phyloP scores from a whole-genome alignment of 2,113 vertebrate species.

The Heptranchias perlo region DNA sequence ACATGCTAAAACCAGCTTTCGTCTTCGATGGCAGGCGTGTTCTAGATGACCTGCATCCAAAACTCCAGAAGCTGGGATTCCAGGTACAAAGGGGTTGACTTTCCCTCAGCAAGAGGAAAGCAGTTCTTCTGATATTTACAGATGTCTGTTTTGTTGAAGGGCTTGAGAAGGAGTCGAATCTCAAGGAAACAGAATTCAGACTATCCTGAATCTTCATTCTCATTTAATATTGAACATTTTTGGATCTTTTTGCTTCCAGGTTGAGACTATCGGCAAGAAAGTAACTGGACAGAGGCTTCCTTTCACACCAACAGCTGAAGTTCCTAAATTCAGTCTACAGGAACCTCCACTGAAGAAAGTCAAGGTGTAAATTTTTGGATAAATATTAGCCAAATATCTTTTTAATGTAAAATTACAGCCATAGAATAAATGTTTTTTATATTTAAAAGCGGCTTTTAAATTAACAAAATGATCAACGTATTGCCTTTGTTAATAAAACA shows the following conservation, averaged over 20 bases:
- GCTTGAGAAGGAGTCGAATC: not conserved
- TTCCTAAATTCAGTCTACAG: constrained; percentile 65
- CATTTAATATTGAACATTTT: not conserved
- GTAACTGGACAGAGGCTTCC: constrained; percentile 78
- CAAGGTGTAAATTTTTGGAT: constrained; percentile 61
- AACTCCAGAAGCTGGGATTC: constrained; percentile 85
- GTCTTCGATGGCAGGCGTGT: constrained; percentile 92
- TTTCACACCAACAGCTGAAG: constrained; percentile 74
- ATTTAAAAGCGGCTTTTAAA: not conserved
- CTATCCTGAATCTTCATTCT: not conserved
- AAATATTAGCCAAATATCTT: not conserved
- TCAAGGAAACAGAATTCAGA: not conserved
- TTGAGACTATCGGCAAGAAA: constrained; percentile 97
- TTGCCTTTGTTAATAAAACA: not conserved
- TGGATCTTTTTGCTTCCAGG: constrained; percentile 55
- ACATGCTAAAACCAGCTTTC: constrained; percentile 95
- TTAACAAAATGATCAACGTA: not conserved
- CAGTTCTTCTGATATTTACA: not conserved
- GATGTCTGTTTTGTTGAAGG: not conserved
- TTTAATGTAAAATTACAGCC: not conserved
- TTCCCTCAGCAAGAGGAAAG: not conserved
- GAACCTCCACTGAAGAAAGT: constrained; percentile 82
- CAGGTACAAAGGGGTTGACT: constrained; percentile 61
- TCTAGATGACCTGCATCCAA: constrained; percentile 80
- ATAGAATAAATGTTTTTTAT: not conserved